These are phyloP conservation scores for Chloroceryle aenea DNA, from an alignment of 2,113 vertebrate species.

Conservation along the genomic window DNA sequence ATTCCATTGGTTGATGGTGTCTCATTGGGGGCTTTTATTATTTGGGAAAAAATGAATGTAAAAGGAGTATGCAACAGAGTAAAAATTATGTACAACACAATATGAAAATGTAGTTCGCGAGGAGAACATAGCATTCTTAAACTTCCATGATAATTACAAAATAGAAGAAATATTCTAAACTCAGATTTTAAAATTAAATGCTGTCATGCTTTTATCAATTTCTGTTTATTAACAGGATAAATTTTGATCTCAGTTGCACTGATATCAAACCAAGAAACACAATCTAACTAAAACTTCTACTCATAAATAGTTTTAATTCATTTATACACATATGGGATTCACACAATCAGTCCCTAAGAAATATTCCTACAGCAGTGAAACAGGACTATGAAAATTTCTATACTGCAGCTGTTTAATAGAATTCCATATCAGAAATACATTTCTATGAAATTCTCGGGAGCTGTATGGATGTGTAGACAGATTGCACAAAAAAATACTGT, in stretches of 20 bases:
- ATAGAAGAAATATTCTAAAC: background rate
- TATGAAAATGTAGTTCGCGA: background rate
- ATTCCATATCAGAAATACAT: background rate
- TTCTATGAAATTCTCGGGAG: background rate
- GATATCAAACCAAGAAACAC: background rate
- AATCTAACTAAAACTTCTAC: background rate
- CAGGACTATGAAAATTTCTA: background rate
- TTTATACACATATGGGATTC: background rate
- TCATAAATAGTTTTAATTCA: background rate
- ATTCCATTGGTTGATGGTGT: background rate
- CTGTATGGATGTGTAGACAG: background rate
- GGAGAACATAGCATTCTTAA: background rate
- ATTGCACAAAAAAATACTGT: background rate
- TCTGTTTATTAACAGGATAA: slow-evolving; percentile 2
- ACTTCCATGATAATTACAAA: background rate
- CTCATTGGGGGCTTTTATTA: background rate
- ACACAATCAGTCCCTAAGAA: background rate
- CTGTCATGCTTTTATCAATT: background rate
- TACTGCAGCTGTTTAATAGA: background rate
- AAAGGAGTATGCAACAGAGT: background rate
- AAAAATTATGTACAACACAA: background rate
- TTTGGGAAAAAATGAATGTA: background rate
- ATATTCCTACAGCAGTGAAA: background rate
- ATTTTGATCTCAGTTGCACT: background rate
- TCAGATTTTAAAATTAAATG: slow-evolving; percentile 12